Evolutionary conservation across 53 echinoderm and acorn worm species (phyloP), one percentile per base, ranked within the genome.

Genomic region (Actinopyga echinites): DNA sequence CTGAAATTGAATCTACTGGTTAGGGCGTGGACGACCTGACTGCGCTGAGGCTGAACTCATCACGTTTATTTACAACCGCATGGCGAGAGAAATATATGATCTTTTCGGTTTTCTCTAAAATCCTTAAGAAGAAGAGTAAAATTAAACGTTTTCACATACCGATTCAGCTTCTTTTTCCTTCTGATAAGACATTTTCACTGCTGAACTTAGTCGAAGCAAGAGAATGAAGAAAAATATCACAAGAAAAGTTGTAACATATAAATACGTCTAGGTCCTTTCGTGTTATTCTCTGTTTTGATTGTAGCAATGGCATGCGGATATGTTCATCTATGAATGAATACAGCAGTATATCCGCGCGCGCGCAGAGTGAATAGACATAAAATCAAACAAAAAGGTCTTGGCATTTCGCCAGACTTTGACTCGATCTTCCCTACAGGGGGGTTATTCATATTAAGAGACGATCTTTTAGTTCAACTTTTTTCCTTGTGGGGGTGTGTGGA

Each of bases 111-210:
- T 63, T 63, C 63, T 20, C 31, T 63, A 49, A 3, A 12, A 28
- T 63, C 19, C 67, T 11, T 67, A 26, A 1, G 11, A 34, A 68
- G 34, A 32, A 21, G 17, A 19, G 7, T 12, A 32, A 33, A 68
- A 68, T 38, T 2, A 68, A 63, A 63, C 31, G 17, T 15, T n/a
- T 49, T 49, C 17, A 68, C 68, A 68, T 68, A 68, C 68, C 68
- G 68, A 68, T 20, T 68, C 68, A 8, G 68, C 68, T 68, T 68
- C 68, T 34, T 68, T 68, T 68, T 68, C 68, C 21, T 68, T 68
- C 17, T 68, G 68, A n/a, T 68, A 68, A 0, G 68, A 68, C 68
- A 68, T 68, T 68, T 68, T 63, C 64, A 3, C 7, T 30, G 11
- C 20, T 17, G 29, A 30, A 63, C n/a, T n/a, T n/a, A 30, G 17